Base-by-base conservation (phyloP, 2,888 invertebrate species). In the Cataglyphis altisquamis region DNA sequence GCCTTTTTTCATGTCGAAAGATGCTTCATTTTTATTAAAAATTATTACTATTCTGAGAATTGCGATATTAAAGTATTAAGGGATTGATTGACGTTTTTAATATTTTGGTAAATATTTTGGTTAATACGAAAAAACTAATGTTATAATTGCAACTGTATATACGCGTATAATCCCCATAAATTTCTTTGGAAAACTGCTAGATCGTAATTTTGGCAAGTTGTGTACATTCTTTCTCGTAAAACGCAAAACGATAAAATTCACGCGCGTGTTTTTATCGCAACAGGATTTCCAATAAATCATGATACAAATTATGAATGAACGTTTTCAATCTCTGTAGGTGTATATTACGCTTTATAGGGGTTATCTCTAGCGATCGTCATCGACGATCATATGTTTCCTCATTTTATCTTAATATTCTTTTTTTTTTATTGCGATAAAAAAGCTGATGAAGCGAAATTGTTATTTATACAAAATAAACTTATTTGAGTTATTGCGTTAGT, bases 291-390 rank as follows among this genome's bases (percentile, higher is more conserved):
- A 52, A 52, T 52, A 52, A 36, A 70, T 70, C 32, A 70, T n/a
- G 21, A 52, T 52, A n/a, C 68, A 21, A 52, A 48, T 29, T 52
- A 70, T 52, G 52, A 70, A 70, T 52, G 32, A 36, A 52, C 15
- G 12, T 52, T 18, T 52, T 52, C 29, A 67, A 48, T 6, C 45
- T 21, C 21, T 57, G 52, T 52, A 5, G 32, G 15, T 21, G 41
- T 68, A 10, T 48, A 32, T 10, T 68, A 48, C 15, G 32, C n/a
- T 52, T 32, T 68, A 68, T n/a, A 12, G 12, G 12, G 15, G 48
- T 52, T 68, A 52, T 52, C 52, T 52, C 32, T 21, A 21, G 21
- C 32, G 32, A 21, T 70, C 52, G 52, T 52, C 70, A 70, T 52
- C 8, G 21, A 32, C 68, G 68, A 70, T 1, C 25, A 8, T 3